Base-by-base conservation (phyloP, 2,113 vertebrate species). In the Prietella phreatophila region DNA sequence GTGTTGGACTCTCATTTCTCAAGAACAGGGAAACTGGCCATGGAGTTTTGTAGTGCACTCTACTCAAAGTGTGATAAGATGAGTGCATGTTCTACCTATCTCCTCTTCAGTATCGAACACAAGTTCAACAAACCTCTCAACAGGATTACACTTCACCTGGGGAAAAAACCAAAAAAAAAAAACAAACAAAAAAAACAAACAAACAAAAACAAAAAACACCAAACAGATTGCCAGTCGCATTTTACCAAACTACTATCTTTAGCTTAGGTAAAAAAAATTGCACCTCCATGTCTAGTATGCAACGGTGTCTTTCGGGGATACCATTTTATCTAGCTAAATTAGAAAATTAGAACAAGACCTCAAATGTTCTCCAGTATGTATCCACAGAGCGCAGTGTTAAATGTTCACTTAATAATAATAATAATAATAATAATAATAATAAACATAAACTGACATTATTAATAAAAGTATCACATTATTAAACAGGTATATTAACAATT, bases 21-120 rank as follows among this genome's bases (percentile, higher is more conserved):
- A 78, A 78, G 27, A 50, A 78, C 4, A 53, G 25, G 13, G n/a
- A 53, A 55, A 80, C 9, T 80, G 27, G 27, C 2, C n/a, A 55
- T 55, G 27, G 50, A 30, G 27, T 56, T 56, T 80, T 80, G 50
- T 80, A 80, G 76, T 55, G 76, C 76, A 84, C 60, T 84, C 42
- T 19, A 65, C 36, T 47, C 47, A n/a, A 84, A 67, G 82, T 47
- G 61, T 5, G 39, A 84, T 53, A 20, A 50, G 82, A 84, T 84
- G 82, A 67, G 39, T 50, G 50, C 42, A 47, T 30, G 63, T 30
- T 25, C 36, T 67, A 25, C 42, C n/a, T 27, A 84, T 30, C 42
- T 20, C 58, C 13, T 17, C 71, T 67, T 53, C 39, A 84, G 82
- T 63, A 53, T 14, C 50, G 39, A 84, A 30, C 5, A 67, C 82